These are phyloP conservation scores for Otis tarda DNA, from an alignment of 2,113 vertebrate species.

Conservation along the genomic window DNA sequence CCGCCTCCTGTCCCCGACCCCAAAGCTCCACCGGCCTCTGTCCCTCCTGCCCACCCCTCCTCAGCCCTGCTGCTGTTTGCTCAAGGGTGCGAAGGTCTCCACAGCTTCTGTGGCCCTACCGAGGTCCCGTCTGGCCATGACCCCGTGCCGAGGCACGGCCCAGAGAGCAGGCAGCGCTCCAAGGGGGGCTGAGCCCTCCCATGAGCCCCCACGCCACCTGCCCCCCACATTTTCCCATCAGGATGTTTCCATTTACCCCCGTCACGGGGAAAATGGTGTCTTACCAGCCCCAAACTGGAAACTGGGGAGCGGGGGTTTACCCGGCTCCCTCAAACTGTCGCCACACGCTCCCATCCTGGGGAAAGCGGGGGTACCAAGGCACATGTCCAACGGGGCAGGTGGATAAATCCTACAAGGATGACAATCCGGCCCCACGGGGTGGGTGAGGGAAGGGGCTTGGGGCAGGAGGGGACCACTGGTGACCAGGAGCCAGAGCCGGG, in stretches of 20 bases:
- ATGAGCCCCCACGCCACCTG: fast-evolving
- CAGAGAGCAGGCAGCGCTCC: not conserved
- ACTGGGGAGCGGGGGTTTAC: not conserved
- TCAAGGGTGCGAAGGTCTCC: constrained; percentile 41
- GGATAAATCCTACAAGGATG: not conserved
- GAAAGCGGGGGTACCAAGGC: not conserved
- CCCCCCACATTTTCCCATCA: not conserved
- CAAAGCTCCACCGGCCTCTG: not conserved
- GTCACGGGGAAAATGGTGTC: fast-evolving
- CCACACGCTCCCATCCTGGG: not conserved
- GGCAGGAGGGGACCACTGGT: not conserved
- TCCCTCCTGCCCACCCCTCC: not conserved
- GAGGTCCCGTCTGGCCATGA: not conserved
- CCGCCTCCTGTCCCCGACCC: fast-evolving
- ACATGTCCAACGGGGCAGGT: fast-evolving
- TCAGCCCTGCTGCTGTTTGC: not conserved
- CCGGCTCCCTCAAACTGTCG: not conserved
- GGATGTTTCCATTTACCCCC: not conserved
- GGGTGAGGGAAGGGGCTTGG: not conserved
- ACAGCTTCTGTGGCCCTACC: fast-evolving
- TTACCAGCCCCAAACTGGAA: not conserved
- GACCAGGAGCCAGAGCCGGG: not conserved
- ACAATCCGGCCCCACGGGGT: fast-evolving
- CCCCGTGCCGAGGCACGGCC: not conserved
- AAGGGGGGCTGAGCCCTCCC: not conserved